phyloP scores from a whole-genome alignment of 1,140 invertebrate genomes.

The Drosophila leontia region DNA sequence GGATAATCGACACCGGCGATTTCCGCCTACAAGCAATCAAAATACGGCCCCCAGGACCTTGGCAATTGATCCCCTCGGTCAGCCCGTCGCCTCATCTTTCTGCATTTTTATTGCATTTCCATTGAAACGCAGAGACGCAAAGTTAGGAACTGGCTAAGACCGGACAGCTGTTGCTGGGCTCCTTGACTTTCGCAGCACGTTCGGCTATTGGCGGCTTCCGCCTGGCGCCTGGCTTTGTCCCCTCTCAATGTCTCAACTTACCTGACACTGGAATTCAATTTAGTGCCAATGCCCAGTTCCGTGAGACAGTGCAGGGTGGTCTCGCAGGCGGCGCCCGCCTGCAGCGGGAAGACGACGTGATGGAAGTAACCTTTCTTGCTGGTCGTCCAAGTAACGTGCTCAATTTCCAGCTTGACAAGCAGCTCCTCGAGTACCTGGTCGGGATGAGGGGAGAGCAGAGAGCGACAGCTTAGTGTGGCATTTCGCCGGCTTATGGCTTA shows the following conservation, averaged over 20 bases:
- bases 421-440: conserved; percentile 88
- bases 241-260: conserved; percentile 84
- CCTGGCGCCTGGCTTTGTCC: conserved; percentile 11
- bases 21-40: conserved; percentile 60
- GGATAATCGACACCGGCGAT: conserved; percentile 17
- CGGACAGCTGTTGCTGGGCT: conserved; percentile 71
- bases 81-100: conserved; percentile 21
- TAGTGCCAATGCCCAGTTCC: conserved; percentile 89
- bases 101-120: conserved; percentile 52
- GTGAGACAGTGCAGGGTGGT: conserved; percentile 90
- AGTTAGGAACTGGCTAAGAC: conserved; percentile 5
- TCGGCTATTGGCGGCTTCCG: conserved; percentile 20
- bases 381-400: conserved; percentile 89
- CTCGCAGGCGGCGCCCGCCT: conserved; percentile 89
- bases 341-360: conserved; percentile 89
- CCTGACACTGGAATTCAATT: conserved; percentile 90
- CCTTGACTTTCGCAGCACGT: conserved; percentile 65
- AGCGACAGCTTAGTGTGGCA: conserved; percentile 39
- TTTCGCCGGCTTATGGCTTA: conserved; percentile 38
- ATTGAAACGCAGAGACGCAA: conserved; percentile 24
- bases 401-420: conserved; percentile 88
- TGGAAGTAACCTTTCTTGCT: conserved; percentile 89
- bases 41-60: conserved; percentile 31
- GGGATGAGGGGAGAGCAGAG: conserved; percentile 9
- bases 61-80: conserved; percentile 10